Conservation (phyloP, 2,797 vertebrate species). For the Kryptolebias ocellatus region DNA sequence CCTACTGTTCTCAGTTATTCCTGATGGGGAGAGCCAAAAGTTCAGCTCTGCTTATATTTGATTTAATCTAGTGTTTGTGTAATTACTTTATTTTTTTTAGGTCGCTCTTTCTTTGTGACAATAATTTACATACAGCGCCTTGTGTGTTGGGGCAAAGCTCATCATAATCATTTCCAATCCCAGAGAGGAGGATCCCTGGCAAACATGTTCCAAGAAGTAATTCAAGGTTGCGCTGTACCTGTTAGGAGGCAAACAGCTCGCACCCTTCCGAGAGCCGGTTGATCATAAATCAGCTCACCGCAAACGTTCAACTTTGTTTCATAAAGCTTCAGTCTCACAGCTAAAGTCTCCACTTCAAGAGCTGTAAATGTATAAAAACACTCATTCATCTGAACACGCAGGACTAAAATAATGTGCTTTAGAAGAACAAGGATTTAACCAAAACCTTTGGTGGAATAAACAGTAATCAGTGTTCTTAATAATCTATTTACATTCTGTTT, state of each 20-base stretch:
- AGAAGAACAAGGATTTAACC: neutral
- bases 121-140: neutral
- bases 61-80: neutral
- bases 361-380: too few species aligned
- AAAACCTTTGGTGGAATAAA: neutral
- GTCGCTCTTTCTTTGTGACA: neutral
- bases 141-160: neutral
- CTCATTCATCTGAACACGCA: neutral
- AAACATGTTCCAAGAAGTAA: constrained; percentile 2
- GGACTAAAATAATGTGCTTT: neutral
- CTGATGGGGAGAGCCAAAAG: neutral
- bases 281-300: constrained; percentile 3
- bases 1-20: neutral
- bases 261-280: neutral
- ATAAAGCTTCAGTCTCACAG: constrained; percentile 12
- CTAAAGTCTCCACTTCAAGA: neutral
- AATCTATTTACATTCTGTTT: neutral
- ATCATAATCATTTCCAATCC: constrained; percentile 22
- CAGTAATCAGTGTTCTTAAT: constrained; percentile 8
- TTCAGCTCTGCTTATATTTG: constrained; percentile 4
- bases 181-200: neutral
- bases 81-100: neutral
- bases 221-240: constrained; percentile 12
- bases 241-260: constrained; percentile 13
- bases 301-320: constrained; percentile 20